These are phyloP conservation scores for Lycophotia porphyrea DNA, from an alignment of 2,888 invertebrate species.

Conservation along the genomic window DNA sequence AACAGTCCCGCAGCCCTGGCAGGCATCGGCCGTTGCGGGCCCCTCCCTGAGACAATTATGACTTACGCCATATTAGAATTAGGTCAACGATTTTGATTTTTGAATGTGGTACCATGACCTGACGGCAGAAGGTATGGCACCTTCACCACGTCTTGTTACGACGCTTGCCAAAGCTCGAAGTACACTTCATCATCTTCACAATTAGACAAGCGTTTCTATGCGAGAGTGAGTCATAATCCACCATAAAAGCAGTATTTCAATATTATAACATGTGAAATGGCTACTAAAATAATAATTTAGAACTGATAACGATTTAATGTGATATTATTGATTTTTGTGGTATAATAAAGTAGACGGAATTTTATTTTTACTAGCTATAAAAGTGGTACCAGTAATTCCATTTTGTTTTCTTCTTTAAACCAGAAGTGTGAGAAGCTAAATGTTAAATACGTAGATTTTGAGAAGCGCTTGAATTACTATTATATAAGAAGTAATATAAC, in stretches of 20 bases:
- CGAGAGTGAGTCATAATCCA: not conserved
- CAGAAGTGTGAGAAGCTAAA: not conserved
- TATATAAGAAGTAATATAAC: not conserved
- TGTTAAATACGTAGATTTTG: not conserved
- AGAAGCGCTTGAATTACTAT: not conserved
- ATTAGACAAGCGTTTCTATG: constrained; percentile 79
- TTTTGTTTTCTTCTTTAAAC: not conserved
- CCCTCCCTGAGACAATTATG: no score
- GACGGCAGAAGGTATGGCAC: no score
- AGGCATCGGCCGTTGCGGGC: no score
- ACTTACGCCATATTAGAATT: no score
- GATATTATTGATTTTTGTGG: constrained; percentile 5
- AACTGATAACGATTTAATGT: constrained; percentile 26
- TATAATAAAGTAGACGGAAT: constrained; percentile 18
- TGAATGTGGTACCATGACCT: constrained; percentile 99
- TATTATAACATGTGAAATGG: constrained; percentile 14
- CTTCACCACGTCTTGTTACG: constrained; percentile 99
- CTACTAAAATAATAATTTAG: constrained; percentile 29
- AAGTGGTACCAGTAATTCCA: not conserved
- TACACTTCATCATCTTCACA: constrained; percentile 98
- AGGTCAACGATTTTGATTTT: constrained; percentile 93
- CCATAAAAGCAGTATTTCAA: not conserved
- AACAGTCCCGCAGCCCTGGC: no score
- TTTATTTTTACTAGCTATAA: constrained; percentile 17
- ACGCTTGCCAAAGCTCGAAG: constrained; percentile 99